Conservation (phyloP, 2,888 invertebrate genomes). For the Nebria salina region DNA sequence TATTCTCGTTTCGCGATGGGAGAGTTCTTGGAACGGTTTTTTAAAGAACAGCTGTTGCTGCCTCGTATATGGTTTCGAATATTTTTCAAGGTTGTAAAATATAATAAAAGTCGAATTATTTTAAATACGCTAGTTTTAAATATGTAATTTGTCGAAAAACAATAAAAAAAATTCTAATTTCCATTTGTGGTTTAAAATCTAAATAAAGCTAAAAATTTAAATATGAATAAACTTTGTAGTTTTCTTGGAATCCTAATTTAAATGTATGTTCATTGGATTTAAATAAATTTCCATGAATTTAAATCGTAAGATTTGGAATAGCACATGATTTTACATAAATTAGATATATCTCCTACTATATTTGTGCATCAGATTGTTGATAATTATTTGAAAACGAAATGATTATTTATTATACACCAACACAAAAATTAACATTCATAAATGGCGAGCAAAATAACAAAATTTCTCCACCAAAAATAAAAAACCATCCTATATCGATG, state of each 20-base stretch:
- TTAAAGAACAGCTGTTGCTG: constrained; percentile 8
- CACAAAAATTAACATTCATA: neutral
- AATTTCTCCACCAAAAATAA: neutral
- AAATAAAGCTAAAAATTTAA: neutral
- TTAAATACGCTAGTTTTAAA: neutral
- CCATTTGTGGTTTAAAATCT: neutral
- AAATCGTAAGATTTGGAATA: neutral
- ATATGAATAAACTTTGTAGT: neutral
- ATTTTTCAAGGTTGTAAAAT: neutral
- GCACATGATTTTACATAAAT: neutral
- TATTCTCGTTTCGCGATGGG: neutral
- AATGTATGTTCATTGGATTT: neutral
- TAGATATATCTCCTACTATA: neutral
- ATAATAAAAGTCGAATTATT: too few species aligned
- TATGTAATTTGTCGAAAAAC: too few species aligned
- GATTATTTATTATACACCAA: neutral
- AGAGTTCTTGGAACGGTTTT: constrained; percentile 17
- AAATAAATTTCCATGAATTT: constrained; percentile 6
- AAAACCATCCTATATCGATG: neutral
- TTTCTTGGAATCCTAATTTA: neutral
- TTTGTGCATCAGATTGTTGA: neutral
- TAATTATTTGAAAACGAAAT: neutral
- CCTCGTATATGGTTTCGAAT: neutral
- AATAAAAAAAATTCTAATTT: too few species aligned
- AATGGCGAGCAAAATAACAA: neutral